phyloP scores from a whole-genome alignment of 1,140 invertebrate genomes.

The Oppia nitens region DNA sequence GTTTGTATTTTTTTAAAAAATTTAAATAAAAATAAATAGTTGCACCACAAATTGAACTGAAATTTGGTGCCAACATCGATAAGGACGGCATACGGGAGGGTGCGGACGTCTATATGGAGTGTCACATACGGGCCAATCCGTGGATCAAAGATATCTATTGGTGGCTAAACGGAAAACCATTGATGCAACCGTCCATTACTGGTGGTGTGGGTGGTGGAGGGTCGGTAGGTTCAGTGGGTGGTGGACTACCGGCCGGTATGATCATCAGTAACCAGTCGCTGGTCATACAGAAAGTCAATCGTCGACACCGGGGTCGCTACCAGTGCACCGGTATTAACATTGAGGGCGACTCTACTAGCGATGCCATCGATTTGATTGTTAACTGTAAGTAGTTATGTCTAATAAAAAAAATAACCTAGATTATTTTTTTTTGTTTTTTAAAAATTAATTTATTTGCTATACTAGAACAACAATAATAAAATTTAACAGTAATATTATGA shows the following conservation, averaged over 20 bases:
- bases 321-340: constrained; percentile 72
- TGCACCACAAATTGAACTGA: constrained; percentile 15
- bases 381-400: constrained; percentile 54
- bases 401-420: not conserved
- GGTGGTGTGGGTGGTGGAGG: constrained; percentile 58
- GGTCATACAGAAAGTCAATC: constrained; percentile 26
- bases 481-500: too few species aligned
- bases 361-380: constrained; percentile 60
- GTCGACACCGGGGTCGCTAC: constrained; percentile 35
- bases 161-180: constrained; percentile 46
- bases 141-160: constrained; percentile 52
- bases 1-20: too few species aligned
- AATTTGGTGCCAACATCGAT: constrained; percentile 11
- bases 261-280: constrained; percentile 56
- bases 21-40: too few species aligned
- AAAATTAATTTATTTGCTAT: not conserved
- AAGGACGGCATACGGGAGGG: constrained; percentile 30
- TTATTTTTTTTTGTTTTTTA: not conserved
- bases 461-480: too few species aligned
- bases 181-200: constrained; percentile 30
- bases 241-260: constrained; percentile 55
- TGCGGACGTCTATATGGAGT: constrained; percentile 73
- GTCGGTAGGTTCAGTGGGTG: constrained; percentile 37
- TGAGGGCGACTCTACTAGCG: constrained; percentile 68
- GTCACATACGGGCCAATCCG: constrained; percentile 70